A percentile compares a stretch with the other conserved stretches of the same genome.
Conservation (phyloP, 2,113 vertebrate species). For the Perca fluviatilis region DNA sequence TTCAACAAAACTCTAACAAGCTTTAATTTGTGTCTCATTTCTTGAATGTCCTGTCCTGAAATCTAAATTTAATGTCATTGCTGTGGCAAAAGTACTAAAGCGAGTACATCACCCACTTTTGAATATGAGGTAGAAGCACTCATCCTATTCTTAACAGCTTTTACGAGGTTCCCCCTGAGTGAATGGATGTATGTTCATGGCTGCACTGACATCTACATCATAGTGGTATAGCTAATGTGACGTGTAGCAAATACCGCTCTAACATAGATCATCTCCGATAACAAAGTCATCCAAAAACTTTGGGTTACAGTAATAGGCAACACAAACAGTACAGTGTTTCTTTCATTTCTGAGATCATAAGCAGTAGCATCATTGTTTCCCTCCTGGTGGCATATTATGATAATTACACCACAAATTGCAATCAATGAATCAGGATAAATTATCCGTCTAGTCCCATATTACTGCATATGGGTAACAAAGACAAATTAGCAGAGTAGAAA, state of each 20-base stretch:
- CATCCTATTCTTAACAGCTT: conserved; percentile 26
- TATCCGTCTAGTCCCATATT: conserved; percentile 64
- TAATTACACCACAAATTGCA: conserved; percentile 74
- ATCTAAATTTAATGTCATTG: conserved; percentile 54
- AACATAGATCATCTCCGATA: neutral
- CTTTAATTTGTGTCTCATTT: conserved; percentile 46
- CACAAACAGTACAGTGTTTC: conserved; percentile 37
- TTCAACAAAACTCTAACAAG: conserved; percentile 34
- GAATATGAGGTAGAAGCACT: conserved; percentile 24
- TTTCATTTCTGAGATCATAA: conserved; percentile 49
- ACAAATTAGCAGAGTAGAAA: conserved; percentile 65
- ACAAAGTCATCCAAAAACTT: neutral
- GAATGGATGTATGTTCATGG: conserved; percentile 3
- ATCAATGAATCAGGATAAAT: conserved; percentile 75
- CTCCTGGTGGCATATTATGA: conserved; percentile 70
- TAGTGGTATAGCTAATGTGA: conserved; percentile 9
- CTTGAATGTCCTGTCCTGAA: conserved; percentile 20
- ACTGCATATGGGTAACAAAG: conserved; percentile 52
- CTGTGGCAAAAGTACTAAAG: conserved; percentile 44
- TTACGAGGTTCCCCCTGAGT: conserved; percentile 16
- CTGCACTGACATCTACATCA: conserved; percentile 7
- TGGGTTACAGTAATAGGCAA: neutral
- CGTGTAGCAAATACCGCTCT: neutral
- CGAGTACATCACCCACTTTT: conserved; percentile 24
- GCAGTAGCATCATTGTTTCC: conserved; percentile 43